These are phyloP conservation scores for Ypsolopha scabrella DNA, from an alignment of 2,888 invertebrate genomes.

Conservation along the genomic window DNA sequence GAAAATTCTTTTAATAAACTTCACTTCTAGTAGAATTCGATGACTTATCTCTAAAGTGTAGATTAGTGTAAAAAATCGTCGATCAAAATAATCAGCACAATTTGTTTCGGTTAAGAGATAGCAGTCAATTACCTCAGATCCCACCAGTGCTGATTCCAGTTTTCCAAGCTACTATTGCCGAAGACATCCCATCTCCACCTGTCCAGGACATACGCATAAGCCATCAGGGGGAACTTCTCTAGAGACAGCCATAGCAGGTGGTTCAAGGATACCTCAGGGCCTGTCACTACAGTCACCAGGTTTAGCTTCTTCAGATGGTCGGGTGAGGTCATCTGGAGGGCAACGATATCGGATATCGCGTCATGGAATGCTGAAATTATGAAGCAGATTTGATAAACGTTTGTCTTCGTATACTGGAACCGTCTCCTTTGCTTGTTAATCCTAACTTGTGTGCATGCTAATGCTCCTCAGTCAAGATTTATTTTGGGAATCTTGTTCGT, in stretches of 20 bases:
- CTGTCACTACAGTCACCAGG: constrained; percentile 38
- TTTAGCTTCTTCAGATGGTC: constrained; percentile 54
- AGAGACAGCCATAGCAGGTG: constrained; percentile 54
- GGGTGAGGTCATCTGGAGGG: constrained; percentile 68
- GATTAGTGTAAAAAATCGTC: too few species aligned
- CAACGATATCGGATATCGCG: constrained; percentile 73
- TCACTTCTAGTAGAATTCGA: too few species aligned
- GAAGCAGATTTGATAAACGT: constrained; percentile 3
- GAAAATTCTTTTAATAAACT: too few species aligned
- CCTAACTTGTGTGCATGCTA: too few species aligned
- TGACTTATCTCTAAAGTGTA: too few species aligned
- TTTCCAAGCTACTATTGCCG: constrained; percentile 34
- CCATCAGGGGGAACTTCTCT: constrained; percentile 56
- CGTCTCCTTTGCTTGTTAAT: too few species aligned
- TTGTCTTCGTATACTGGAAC: not conserved
- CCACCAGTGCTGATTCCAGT: constrained; percentile 63
- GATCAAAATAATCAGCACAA: too few species aligned
- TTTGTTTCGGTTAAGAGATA: not conserved
- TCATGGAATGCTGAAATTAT: constrained; percentile 70
- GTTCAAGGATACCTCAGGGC: constrained; percentile 43
- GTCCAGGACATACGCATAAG: constrained; percentile 52
- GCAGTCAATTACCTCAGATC: constrained; percentile 33
- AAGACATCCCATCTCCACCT: constrained; percentile 62
- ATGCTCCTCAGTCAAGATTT: too few species aligned
- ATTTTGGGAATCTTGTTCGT: too few species aligned